These are phyloP conservation scores for Symphodus melops DNA, from an alignment of 2,113 vertebrate genomes.

Conservation along the genomic window DNA sequence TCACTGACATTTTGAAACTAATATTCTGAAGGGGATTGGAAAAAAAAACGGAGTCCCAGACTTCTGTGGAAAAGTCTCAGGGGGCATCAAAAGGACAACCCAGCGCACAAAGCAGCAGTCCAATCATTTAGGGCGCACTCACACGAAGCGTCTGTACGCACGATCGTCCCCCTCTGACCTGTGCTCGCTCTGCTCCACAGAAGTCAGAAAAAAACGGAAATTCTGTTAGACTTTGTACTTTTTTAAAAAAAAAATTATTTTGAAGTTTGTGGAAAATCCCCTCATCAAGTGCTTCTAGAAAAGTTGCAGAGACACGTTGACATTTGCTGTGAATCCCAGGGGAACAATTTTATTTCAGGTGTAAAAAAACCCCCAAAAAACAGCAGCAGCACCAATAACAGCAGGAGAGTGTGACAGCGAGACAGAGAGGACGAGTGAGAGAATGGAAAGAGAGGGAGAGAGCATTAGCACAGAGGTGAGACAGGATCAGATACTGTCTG, in stretches of 20 bases:
- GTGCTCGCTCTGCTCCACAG: no score
- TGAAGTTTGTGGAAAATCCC: no score
- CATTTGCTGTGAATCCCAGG: slow-evolving; percentile 19
- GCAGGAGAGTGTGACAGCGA: slow-evolving; percentile 35
- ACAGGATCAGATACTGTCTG: slow-evolving; percentile 71
- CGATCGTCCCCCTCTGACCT: no score
- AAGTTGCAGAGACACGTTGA: no score
- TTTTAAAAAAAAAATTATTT: no score
- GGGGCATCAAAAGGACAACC: no score
- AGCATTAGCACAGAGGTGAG: slow-evolving; percentile 57
- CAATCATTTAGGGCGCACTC: no score
- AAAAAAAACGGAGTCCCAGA: not conserved
- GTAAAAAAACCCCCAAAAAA: slow-evolving; percentile 56
- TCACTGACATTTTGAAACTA: not conserved
- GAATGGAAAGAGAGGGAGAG: slow-evolving; percentile 35
- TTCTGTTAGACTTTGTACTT: no score
- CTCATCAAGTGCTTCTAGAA: no score
- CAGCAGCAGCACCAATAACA: slow-evolving; percentile 5
- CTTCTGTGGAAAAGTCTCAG: not conserved
- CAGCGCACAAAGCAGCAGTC: no score
- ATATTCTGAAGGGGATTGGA: not conserved
- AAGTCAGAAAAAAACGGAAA: no score
- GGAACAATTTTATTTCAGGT: slow-evolving; percentile 37
- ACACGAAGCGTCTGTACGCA: no score
- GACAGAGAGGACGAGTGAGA: slow-evolving; percentile 34